These are phyloP conservation scores for Phoenicopterus ruber DNA, from an alignment of 2,113 vertebrate species.

Conservation along the genomic window DNA sequence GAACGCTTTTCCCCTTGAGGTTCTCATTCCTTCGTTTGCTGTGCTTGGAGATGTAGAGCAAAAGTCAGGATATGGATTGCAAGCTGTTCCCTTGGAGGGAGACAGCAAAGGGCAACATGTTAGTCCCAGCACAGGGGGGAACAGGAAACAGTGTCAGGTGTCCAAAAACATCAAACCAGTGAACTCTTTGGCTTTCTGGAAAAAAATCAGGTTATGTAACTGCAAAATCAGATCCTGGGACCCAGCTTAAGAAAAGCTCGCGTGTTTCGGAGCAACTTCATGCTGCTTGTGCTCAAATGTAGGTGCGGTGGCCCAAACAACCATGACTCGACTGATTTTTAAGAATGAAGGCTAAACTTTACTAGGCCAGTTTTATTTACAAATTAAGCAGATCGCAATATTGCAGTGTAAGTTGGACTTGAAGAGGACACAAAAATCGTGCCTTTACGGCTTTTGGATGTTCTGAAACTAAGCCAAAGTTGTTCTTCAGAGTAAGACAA, in stretches of 20 bases:
- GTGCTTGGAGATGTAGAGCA: background rate
- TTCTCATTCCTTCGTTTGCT: constrained; percentile 5
- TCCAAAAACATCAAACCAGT: background rate
- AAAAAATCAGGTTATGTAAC: background rate
- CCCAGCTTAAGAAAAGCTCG: background rate
- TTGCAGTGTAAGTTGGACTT: background rate
- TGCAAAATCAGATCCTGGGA: background rate
- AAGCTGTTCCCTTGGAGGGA: background rate
- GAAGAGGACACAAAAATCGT: background rate
- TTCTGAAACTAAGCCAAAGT: background rate
- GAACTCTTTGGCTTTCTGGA: background rate
- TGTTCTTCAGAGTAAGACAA: background rate
- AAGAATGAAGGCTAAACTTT: background rate
- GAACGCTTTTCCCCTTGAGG: background rate
- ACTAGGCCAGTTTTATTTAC: background rate
- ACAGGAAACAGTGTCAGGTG: constrained; percentile 36
- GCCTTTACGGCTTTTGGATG: background rate
- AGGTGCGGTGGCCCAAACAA: background rate
- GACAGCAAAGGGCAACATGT: background rate
- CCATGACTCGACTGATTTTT: background rate
- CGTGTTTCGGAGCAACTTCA: fast-evolving
- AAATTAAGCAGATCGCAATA: background rate
- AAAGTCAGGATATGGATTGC: background rate
- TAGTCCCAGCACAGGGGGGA: background rate
- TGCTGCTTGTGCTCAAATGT: background rate